Percentiles rank a stretch among this genome's conserved stretches.
These are phyloP conservation scores for Zalophus californianus DNA, from an alignment of 2,797 vertebrate genomes.

Conservation along the genomic window DNA sequence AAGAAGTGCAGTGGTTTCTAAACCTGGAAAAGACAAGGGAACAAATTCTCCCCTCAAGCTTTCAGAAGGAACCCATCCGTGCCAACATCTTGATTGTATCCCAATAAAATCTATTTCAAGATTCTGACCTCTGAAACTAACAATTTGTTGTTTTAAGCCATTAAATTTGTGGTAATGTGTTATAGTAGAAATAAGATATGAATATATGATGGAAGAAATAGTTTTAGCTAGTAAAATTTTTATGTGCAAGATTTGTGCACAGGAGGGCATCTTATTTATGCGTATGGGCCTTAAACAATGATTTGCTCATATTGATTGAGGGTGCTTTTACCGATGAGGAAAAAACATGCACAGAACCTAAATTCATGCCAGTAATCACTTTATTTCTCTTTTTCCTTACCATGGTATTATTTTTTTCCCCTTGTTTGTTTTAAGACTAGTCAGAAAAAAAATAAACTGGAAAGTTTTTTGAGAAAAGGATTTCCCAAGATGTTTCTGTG, in stretches of 20 bases:
- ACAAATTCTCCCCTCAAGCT: not conserved
- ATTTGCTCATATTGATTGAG: not conserved
- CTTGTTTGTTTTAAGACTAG: not conserved
- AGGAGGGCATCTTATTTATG: not conserved
- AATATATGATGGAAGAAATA: not conserved
- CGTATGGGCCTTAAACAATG: not conserved
- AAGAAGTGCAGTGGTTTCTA: not conserved
- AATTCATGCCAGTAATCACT: not conserved
- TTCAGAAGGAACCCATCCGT: not conserved
- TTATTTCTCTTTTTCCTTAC: not conserved
- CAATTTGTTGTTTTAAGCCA: not conserved
- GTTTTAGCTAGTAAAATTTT: slow-evolving; percentile 38
- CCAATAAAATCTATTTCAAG: not conserved
- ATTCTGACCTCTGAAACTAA: not conserved
- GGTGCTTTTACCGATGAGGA: not conserved
- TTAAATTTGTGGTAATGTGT: not conserved
- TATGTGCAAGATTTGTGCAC: not conserved
- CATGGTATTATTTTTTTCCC: not conserved
- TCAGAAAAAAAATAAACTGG: not conserved
- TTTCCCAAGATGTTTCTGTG: not conserved
- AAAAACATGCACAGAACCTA: not conserved
- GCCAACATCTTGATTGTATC: not conserved
- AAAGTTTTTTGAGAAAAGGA: not conserved
- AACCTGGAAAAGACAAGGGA: not conserved
- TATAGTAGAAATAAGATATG: not conserved